These are phyloP conservation scores for Aelia acuminata DNA, from an alignment of 2,888 invertebrate genomes.

Conservation along the genomic window DNA sequence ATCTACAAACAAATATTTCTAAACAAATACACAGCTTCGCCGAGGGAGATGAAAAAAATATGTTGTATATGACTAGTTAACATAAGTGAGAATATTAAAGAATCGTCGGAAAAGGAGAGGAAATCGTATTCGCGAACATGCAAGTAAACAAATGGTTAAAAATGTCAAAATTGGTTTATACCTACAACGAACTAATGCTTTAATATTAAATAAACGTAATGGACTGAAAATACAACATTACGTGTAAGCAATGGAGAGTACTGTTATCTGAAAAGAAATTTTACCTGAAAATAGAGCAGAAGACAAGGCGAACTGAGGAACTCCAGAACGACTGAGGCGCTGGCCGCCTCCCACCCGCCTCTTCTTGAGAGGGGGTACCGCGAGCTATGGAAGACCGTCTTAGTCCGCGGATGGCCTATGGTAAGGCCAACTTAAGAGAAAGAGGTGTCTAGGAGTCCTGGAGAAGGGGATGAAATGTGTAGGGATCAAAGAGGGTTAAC, in stretches of 20 bases:
- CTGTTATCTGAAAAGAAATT: conserved; percentile 7
- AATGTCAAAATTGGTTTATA: no score
- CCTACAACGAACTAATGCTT: no score
- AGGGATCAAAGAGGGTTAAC: no score
- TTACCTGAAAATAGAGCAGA: conserved; percentile 23
- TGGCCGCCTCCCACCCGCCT: conserved; percentile 26
- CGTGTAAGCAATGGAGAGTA: neutral
- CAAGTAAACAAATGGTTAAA: no score
- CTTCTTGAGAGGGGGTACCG: neutral
- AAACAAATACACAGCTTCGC: no score
- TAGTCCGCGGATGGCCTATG: neutral
- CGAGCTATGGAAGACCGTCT: neutral
- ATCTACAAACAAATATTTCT: no score
- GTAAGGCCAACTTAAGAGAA: neutral
- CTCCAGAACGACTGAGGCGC: neutral
- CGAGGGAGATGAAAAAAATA: no score
- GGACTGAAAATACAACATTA: neutral
- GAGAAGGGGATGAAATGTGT: neutral
- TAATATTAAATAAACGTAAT: no score
- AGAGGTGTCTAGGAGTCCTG: neutral
- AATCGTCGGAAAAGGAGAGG: no score
- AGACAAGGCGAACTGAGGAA: neutral
- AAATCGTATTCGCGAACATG: no score
- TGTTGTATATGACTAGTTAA: no score
- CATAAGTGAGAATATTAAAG: no score